phyloP scores from a whole-genome alignment of 2,888 invertebrate genomes.

The Stenodema calcarata region DNA sequence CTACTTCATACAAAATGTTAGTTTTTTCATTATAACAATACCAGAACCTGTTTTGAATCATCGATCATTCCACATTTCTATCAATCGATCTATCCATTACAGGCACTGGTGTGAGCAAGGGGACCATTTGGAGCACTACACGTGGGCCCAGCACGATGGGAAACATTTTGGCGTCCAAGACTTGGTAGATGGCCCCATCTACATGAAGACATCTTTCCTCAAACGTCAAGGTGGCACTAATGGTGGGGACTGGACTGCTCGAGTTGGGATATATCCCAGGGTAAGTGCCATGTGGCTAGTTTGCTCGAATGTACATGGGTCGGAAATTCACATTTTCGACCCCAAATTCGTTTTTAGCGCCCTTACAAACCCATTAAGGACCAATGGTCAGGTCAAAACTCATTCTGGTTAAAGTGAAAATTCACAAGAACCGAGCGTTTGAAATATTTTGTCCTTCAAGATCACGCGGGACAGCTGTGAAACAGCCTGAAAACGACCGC shows the following conservation, averaged over 20 bases:
- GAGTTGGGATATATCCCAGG: conserved; percentile 71
- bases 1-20: too few relatives aligned
- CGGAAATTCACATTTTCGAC: too few relatives aligned
- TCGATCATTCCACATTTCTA: not conserved
- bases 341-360: too few relatives aligned
- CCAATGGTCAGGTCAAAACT: too few relatives aligned
- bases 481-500: too few relatives aligned
- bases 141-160: conserved; percentile 94
- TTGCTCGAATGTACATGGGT: too few relatives aligned
- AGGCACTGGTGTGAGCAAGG: conserved; percentile 94
- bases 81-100: conserved; percentile 54
- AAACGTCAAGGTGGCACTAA: conserved; percentile 80
- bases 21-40: too few relatives aligned
- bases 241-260: conserved; percentile 93
- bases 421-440: too few relatives aligned
- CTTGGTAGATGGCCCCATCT: conserved; percentile 80
- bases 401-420: too few relatives aligned
- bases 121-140: conserved; percentile 76
- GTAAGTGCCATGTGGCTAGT: conserved; percentile 60
- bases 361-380: too few relatives aligned
- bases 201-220: conserved; percentile 84
- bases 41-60: not conserved
- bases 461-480: too few relatives aligned
- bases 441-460: too few relatives aligned
- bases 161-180: conserved; percentile 88